Conservation (phyloP, 1,140 invertebrate species). For the Asbolus verrucosus region DNA sequence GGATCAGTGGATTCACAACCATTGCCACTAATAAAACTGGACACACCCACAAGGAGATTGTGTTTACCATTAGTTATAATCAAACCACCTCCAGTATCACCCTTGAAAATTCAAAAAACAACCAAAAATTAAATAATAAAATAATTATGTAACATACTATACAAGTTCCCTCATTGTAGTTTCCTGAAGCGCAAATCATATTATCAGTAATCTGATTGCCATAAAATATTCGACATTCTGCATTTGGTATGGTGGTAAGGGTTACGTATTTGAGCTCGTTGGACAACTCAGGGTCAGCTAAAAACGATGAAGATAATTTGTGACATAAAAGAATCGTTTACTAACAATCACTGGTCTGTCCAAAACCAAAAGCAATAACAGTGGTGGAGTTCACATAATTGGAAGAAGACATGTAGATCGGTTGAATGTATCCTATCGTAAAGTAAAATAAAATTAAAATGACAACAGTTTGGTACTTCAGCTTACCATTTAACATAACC, state of each 20-base stretch:
- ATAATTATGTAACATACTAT: not conserved
- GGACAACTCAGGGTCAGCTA: not conserved
- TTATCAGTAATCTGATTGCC: not conserved
- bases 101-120: not conserved
- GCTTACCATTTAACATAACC: not conserved
- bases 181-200: not conserved
- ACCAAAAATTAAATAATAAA: not conserved
- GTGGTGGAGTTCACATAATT: not conserved
- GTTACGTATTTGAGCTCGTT: not conserved
- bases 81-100: constrained; percentile 1
- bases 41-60: not conserved
- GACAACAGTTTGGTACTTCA: not conserved
- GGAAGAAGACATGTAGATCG: not conserved
- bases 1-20: not conserved
- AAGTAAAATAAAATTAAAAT: not conserved
- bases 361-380: not conserved
- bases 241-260: not conserved
- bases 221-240: not conserved
- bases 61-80: not conserved
- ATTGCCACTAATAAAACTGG: not conserved
- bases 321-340: too few species aligned
- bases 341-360: not conserved
- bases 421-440: not conserved
- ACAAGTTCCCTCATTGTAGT: constrained; percentile 1
- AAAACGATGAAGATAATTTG: not conserved